A percentile compares a stretch with the other conserved stretches of the same genome.
These are phyloP conservation scores for Myrmophylax atrothorax DNA, from an alignment of 2,113 vertebrate genomes.

Conservation along the genomic window DNA sequence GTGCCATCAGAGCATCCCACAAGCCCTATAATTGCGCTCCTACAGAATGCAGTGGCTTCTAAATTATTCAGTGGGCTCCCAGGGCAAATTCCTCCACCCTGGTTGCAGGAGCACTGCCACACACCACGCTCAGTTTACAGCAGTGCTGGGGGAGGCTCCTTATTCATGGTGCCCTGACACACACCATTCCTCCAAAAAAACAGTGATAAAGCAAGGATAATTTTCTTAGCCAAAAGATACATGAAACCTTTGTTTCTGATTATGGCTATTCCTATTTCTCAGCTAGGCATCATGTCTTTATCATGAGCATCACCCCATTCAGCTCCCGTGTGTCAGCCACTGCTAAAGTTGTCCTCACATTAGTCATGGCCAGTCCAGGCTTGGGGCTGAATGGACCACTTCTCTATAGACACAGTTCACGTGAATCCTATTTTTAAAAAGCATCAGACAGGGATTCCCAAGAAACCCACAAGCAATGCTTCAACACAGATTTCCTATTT, in stretches of 20 bases:
- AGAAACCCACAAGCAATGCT: neutral
- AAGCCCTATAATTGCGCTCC: neutral
- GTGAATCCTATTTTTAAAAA: neutral
- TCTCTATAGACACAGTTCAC: neutral
- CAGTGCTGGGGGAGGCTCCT: neutral
- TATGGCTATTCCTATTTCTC: neutral
- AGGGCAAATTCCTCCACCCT: neutral
- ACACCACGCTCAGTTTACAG: neutral
- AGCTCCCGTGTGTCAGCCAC: neutral
- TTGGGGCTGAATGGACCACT: neutral
- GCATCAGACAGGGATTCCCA: neutral
- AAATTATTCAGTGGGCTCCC: neutral
- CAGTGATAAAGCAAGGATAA: neutral
- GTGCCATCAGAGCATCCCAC: neutral
- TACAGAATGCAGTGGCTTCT: neutral
- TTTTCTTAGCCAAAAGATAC: neutral
- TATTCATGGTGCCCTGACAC: fast-evolving
- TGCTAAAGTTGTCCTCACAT: neutral
- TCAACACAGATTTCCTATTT: neutral
- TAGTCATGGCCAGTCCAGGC: neutral
- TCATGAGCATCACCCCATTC: neutral
- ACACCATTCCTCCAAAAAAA: neutral
- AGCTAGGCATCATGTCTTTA: neutral
- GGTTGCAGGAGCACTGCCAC: fast-evolving
- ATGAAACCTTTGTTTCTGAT: neutral